Evolutionary conservation across 2,888 invertebrate species (phyloP), one percentile per base, ranked within the genome.

Genomic region (Aspidapion aeneum): DNA sequence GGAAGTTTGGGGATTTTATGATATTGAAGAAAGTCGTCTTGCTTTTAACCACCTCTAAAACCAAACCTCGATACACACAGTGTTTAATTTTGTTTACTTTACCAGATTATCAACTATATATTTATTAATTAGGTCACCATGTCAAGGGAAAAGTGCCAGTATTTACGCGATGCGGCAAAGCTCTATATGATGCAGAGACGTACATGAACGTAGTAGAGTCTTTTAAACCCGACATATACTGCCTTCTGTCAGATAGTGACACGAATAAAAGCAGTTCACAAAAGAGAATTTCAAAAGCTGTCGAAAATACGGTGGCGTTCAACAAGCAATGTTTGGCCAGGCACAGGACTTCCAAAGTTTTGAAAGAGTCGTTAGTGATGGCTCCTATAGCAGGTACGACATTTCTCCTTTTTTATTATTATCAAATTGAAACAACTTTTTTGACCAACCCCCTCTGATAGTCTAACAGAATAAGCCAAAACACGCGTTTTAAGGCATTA

Each of bases 191-290:
- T 62, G 79, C 87, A 0, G 81, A 88, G 60, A 83, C 82, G 81
- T 90, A 91, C 78, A 90, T 95, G 88, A 85, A 90, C 72, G 75
- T 90, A 49, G 86, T 94, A 69, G 90, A 93, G 80, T 79, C 84
- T 21, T 89, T 90, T 76, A 86, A 87, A 77, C 94, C 96, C 50
- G 91, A 94, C 77, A 86, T 93, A 75, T 93, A 91, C 80, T 87
- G 91, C 76, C 86, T 90, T 16, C 81, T 96, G 71, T 89, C 90
- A 75, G 95, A 96, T 83, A 87, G 88, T 50, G 89, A 90, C 71
- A 90, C 89, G 52, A 84, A 88, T 74, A 77, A 81, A 5, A 80
- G 82, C 50, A 90, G 91, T 74, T 82, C 88, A 0, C 82, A 82
- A 57, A 96, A 94, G 77, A 83, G 94, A 63, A 75, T 89, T 16